Evolutionary conservation across 2,797 vertebrate species (phyloP).

Genomic region (Microchirus variegatus): DNA sequence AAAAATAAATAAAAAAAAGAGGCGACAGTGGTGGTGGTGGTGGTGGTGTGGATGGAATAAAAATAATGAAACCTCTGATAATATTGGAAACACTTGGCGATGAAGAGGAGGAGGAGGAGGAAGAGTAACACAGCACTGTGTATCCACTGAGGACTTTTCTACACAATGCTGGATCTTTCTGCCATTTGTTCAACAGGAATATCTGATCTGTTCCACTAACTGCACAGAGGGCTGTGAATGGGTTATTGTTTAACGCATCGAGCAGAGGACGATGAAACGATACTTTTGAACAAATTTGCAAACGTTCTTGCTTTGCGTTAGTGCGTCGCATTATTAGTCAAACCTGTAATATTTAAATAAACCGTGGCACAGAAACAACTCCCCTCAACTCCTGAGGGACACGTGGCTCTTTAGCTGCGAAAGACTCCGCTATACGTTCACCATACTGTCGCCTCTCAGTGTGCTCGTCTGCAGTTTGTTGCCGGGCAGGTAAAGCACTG

Average conservation of each 20-base stretch:
- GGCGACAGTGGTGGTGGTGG: conserved; percentile 36
- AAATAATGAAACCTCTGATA: conserved; percentile 55
- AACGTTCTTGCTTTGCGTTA: conserved; percentile 3
- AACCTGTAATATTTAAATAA: neutral
- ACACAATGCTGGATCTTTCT: conserved; percentile 8
- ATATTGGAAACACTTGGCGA: conserved; percentile 48
- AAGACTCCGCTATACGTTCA: neutral
- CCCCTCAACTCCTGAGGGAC: neutral
- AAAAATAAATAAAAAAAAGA: conserved; percentile 27
- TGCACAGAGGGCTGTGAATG: conserved; percentile 1
- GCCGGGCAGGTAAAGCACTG: neutral
- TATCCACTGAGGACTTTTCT: conserved; percentile 19
- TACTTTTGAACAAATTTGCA: conserved; percentile 4
- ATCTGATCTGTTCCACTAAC: conserved; percentile 7
- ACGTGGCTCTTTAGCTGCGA: neutral
- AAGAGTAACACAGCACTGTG: conserved; percentile 20
- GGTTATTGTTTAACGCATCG: neutral
- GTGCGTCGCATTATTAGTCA: neutral
- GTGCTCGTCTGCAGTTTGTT: neutral
- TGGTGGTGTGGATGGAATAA: conserved; percentile 47
- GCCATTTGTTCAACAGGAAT: conserved; percentile 15
- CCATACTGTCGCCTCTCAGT: neutral
- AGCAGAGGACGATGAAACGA: neutral
- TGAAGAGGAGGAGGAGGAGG: conserved; percentile 24
- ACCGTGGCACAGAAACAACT: neutral